Base-by-base conservation (phyloP, 2,888 invertebrate genomes). In the Microctonus hyperodae region DNA sequence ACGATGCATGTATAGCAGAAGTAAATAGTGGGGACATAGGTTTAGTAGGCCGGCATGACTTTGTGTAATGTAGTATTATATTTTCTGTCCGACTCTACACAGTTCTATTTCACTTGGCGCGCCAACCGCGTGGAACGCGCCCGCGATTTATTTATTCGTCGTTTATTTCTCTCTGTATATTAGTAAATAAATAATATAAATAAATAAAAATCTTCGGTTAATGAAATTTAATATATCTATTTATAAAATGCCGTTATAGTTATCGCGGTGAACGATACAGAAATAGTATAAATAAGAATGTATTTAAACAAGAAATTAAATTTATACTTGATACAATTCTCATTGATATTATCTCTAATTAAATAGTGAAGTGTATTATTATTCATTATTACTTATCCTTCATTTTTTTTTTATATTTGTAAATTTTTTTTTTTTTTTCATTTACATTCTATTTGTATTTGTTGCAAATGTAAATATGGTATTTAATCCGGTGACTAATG, bases 401-500 rank as follows among this genome's bases (percentile, higher is more conserved):
- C 11, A 33, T 5, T 53, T 13, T 33, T 61, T 28, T 33, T 23
- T 44, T 33, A 28, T 28, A 28, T 28, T 28, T 28, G 5, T 28
- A 28, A 28, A 28, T 28, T 28, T 5, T 28, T 28, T n/a, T n/a
- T n/a, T n/a, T n/a, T n/a, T n/a, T n/a, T n/a, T n/a, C n/a, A n/a
- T n/a, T n/a, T n/a, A n/a, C n/a, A n/a, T n/a, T n/a, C n/a, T n/a
- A n/a, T n/a, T n/a, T n/a, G n/a, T n/a, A n/a, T n/a, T n/a, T n/a
- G n/a, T n/a, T n/a, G n/a, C n/a, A n/a, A n/a, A 28, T 28, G 7
- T 28, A 44, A 80, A 81, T 74, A 86, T 83, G 82, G 89, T 89
- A 86, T 90, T 89, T 86, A 87, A 89, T 77, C 88, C 88, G 76
- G 86, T 89, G 48, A 87, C 85, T 74, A 86, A 87, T 74, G 87